Conservation (phyloP, 2,113 vertebrate genomes). For the Sporophila hypoxantha region DNA sequence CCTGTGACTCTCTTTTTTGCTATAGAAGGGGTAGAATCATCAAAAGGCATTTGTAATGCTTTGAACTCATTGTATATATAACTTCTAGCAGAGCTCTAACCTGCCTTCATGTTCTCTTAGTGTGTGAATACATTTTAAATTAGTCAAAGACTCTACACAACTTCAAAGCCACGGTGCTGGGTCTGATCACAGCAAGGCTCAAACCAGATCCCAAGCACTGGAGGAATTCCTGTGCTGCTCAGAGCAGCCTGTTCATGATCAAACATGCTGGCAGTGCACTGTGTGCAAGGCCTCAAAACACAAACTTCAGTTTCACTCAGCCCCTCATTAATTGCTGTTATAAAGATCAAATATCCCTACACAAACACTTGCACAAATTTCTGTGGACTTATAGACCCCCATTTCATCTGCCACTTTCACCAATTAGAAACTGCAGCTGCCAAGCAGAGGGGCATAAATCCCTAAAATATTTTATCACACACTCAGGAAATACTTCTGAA, state of each 20-base stretch:
- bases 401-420: neutral
- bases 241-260: neutral
- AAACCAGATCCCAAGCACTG: neutral
- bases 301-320: neutral
- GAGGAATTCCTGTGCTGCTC: neutral
- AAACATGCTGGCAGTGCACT: neutral
- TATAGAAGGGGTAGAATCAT: neutral
- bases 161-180: accelerated
- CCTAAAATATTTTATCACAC: neutral
- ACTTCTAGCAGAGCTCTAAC: neutral
- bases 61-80: neutral
- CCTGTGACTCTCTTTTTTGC: neutral
- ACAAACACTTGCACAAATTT: neutral
- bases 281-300: neutral
- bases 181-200: neutral
- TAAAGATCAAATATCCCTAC: neutral
- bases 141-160: neutral
- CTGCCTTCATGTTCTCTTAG: neutral
- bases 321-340: neutral
- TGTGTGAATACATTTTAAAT: neutral
- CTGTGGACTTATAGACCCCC: neutral
- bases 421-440: neutral
- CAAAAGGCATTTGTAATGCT: neutral
- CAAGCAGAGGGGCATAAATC: neutral
- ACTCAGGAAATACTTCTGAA: neutral